These are phyloP conservation scores for Maconellicoccus hirsutus DNA, from an alignment of 1,140 invertebrate genomes.

Conservation along the genomic window DNA sequence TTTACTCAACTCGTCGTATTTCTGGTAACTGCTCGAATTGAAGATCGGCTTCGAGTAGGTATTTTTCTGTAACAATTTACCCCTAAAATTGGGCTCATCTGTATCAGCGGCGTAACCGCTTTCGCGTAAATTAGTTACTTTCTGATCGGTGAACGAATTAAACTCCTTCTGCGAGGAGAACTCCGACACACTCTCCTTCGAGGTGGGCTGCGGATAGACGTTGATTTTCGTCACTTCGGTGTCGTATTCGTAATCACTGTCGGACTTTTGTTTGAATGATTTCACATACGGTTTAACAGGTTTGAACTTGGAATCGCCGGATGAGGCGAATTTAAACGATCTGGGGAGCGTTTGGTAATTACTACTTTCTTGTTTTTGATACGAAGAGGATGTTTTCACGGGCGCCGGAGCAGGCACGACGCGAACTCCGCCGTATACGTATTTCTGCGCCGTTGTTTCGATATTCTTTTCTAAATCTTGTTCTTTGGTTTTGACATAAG, in stretches of 20 bases:
- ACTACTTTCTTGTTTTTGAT: conserved; percentile 23
- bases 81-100: conserved; percentile 42
- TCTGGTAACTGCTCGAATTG: neutral
- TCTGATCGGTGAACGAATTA: neutral
- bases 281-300: neutral
- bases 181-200: neutral
- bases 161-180: neutral
- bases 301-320: conserved; percentile 12
- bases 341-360: conserved; percentile 39
- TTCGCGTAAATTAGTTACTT: conserved; percentile 47
- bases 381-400: neutral
- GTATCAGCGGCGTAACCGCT: conserved; percentile 62
- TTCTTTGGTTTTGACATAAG: conserved; percentile 45
- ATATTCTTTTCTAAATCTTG: conserved; percentile 44
- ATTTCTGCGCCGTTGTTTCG: conserved; percentile 41
- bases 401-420: conserved; percentile 37
- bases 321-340: conserved; percentile 45
- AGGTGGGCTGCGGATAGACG: neutral
- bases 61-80: neutral
- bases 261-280: conserved; percentile 41
- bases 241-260: conserved; percentile 63
- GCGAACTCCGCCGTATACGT: conserved; percentile 41
- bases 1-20: conserved; percentile 6
- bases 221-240: conserved; percentile 40
- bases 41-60: neutral